phyloP scores from a whole-genome alignment of 2,888 invertebrate species.

The Bembecia ichneumoniformis region DNA sequence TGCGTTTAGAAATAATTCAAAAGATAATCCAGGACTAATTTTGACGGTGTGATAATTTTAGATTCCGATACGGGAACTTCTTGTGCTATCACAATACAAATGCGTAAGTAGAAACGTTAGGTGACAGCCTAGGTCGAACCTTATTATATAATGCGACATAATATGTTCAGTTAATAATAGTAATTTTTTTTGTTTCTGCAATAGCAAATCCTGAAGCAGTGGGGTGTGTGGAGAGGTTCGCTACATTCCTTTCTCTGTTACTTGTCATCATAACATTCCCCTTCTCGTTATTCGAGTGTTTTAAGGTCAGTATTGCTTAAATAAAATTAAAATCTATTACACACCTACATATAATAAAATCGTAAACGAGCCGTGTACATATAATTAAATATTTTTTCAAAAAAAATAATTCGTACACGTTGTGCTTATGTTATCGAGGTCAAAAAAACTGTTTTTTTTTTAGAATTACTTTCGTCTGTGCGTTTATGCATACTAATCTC shows the following conservation, averaged over 20 bases:
- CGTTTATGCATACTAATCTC: too few relatives aligned
- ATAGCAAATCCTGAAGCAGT: slow-evolving; percentile 77
- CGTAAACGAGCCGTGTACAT: too few relatives aligned
- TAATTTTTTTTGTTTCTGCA: background rate
- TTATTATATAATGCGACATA: too few relatives aligned
- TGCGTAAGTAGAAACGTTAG: slow-evolving; percentile 50
- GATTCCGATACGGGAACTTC: slow-evolving; percentile 67
- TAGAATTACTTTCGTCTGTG: too few relatives aligned
- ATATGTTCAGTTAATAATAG: background rate
- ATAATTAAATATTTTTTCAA: too few relatives aligned
- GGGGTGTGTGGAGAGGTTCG: slow-evolving; percentile 81
- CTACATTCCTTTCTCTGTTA: slow-evolving; percentile 79
- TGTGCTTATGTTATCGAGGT: too few relatives aligned
- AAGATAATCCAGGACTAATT: slow-evolving; percentile 24
- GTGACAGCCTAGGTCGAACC: too few relatives aligned
- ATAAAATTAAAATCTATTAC: too few relatives aligned
- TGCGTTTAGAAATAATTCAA: background rate
- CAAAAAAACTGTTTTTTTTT: too few relatives aligned
- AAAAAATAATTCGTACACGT: too few relatives aligned
- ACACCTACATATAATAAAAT: too few relatives aligned
- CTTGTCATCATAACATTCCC: slow-evolving; percentile 84
- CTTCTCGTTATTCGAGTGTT: slow-evolving; percentile 86
- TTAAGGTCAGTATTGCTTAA: slow-evolving; percentile 72
- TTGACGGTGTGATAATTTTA: slow-evolving; percentile 53
- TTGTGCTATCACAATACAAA: slow-evolving; percentile 68